Evolutionary conservation across 2,888 invertebrate genomes (phyloP).

Genomic region (Cyclophora albipunctata): DNA sequence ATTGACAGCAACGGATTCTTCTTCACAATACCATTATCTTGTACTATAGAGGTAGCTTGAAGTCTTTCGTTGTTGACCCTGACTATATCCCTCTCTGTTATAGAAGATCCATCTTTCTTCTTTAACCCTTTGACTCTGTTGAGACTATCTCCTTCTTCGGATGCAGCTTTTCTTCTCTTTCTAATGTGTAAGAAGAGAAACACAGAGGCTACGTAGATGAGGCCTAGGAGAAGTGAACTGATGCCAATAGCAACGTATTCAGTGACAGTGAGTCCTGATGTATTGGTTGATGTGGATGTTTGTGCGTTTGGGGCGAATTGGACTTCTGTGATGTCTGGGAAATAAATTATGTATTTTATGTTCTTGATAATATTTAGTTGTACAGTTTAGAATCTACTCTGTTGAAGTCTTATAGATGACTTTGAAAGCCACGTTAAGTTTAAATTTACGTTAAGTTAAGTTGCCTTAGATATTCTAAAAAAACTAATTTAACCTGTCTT

Average conservation of each 20-base stretch:
- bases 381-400: too few relatives aligned
- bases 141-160: conserved; percentile 58
- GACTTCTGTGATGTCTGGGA: conserved; percentile 86
- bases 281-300: conserved; percentile 67
- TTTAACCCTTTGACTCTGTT: conserved; percentile 50
- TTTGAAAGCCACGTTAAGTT: too few relatives aligned
- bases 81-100: conserved; percentile 64
- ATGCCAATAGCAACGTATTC: conserved; percentile 91
- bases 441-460: too few relatives aligned
- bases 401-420: too few relatives aligned
- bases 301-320: conserved; percentile 81
- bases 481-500: background rate
- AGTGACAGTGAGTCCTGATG: conserved; percentile 79
- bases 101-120: conserved; percentile 55
- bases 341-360: background rate
- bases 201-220: conserved; percentile 90
- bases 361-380: too few relatives aligned
- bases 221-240: conserved; percentile 87
- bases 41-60: conserved; percentile 60
- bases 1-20: conserved; percentile 82
- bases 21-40: conserved; percentile 83
- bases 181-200: conserved; percentile 87
- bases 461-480: background rate
- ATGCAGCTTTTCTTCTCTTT: conserved; percentile 74
- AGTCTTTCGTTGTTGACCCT: conserved; percentile 61